These are phyloP conservation scores for Sandelia bainsii DNA, from an alignment of 2,797 vertebrate species.

Conservation along the genomic window DNA sequence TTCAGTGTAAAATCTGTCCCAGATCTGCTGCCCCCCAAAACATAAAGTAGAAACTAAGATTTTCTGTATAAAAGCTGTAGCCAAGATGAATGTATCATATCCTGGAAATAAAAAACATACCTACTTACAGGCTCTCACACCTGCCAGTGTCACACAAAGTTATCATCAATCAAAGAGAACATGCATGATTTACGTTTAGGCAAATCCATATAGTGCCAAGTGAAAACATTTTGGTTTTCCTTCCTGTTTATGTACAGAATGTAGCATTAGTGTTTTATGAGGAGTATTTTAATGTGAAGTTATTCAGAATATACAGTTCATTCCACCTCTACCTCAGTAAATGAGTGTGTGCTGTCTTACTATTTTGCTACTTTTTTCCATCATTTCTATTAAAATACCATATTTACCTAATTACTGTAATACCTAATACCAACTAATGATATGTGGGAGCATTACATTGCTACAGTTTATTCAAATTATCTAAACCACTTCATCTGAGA, in stretches of 20 bases:
- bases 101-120: conserved; percentile 45
- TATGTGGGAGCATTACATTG: no score
- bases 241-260: conserved; percentile 4
- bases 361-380: background rate
- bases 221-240: background rate
- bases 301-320: background rate
- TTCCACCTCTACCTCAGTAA: background rate
- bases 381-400: background rate
- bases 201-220: conserved; percentile 1
- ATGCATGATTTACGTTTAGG: conserved; percentile 18
- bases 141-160: conserved; percentile 53
- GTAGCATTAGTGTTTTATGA: background rate
- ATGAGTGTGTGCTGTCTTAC: background rate
- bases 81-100: conserved; percentile 46
- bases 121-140: conserved; percentile 27
- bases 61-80: conserved; percentile 37
- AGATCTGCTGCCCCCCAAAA: conserved; percentile 58
- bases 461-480: background rate
- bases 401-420: no score
- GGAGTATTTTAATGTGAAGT: no score
- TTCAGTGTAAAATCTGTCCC: conserved; percentile 65
- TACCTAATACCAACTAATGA: no score
- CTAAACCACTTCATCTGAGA: no score
- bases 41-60: conserved; percentile 44
- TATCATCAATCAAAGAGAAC: conserved; percentile 29